These are phyloP conservation scores for Thryonomys swinderianus DNA, from an alignment of 2,113 vertebrate genomes.

Conservation along the genomic window DNA sequence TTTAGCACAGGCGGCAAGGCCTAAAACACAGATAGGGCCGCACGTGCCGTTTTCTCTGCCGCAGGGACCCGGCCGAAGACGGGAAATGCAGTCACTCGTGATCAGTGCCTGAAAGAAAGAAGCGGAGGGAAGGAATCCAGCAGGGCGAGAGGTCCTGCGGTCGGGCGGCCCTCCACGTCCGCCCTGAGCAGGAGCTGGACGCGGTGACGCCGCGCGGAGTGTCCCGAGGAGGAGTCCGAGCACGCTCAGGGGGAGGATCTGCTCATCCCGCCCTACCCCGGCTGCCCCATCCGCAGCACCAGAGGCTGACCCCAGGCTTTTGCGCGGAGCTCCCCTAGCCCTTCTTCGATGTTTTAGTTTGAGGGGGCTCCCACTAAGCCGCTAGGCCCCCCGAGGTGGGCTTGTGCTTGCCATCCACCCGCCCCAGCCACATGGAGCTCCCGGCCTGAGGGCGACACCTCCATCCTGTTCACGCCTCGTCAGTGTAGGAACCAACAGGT, in stretches of 20 bases:
- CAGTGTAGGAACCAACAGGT: background rate
- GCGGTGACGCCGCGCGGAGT: accelerated
- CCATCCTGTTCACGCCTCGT: background rate
- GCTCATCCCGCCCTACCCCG: background rate
- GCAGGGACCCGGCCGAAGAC: background rate
- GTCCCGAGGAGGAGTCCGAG: background rate
- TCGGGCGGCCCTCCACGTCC: too few relatives aligned
- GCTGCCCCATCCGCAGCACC: background rate
- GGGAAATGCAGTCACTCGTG: background rate
- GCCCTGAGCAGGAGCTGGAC: background rate
- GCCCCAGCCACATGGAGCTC: background rate
- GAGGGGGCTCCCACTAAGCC: background rate
- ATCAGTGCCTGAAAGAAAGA: background rate
- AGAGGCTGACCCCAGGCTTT: background rate
- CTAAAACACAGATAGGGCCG: background rate
- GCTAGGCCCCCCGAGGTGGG: background rate
- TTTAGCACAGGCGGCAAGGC: background rate
- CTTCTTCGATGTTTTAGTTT: background rate
- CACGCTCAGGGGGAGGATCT: background rate
- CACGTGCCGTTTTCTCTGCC: background rate
- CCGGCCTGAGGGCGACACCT: background rate
- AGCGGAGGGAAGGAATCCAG: background rate
- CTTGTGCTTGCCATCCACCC: background rate
- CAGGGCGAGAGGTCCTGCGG: background rate
- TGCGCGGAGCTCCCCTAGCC: background rate